These are phyloP conservation scores for Calliphora vomitoria DNA, from an alignment of 2,888 invertebrate genomes.

Conservation along the genomic window DNA sequence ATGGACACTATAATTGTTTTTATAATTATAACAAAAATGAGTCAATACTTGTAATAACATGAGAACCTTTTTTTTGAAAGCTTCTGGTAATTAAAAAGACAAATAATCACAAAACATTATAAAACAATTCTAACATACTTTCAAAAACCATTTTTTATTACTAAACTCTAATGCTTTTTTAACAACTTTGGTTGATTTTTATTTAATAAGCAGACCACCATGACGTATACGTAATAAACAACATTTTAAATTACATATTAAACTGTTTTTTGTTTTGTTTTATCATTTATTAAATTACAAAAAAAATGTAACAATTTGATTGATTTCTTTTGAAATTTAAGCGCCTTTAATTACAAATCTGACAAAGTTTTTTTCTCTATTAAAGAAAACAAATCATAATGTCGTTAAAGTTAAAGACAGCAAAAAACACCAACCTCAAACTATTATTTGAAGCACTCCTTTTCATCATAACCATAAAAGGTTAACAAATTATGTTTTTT, in stretches of 20 bases:
- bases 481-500: conserved; percentile 58
- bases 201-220: conserved; percentile 41
- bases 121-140: background rate
- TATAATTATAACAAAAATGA: too few relatives aligned
- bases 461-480: conserved; percentile 51
- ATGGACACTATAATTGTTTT: background rate
- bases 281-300: conserved; percentile 30
- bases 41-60: background rate
- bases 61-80: conserved; percentile 22
- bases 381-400: background rate
- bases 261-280: background rate
- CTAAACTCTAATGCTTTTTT: too few relatives aligned
- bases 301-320: conserved; percentile 47
- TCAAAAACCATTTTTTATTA: background rate
- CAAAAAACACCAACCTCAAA: background rate
- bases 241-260: conserved; percentile 6
- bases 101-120: background rate
- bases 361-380: background rate
- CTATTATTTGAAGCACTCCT: conserved; percentile 44
- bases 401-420: background rate
- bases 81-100: background rate
- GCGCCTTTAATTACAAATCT: conserved; percentile 63
- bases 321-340: conserved; percentile 71
- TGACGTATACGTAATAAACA: conserved; percentile 47
- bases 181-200: too few relatives aligned